Base-by-base conservation (phyloP, 2,113 vertebrate genomes). In the Syngnathus floridae region DNA sequence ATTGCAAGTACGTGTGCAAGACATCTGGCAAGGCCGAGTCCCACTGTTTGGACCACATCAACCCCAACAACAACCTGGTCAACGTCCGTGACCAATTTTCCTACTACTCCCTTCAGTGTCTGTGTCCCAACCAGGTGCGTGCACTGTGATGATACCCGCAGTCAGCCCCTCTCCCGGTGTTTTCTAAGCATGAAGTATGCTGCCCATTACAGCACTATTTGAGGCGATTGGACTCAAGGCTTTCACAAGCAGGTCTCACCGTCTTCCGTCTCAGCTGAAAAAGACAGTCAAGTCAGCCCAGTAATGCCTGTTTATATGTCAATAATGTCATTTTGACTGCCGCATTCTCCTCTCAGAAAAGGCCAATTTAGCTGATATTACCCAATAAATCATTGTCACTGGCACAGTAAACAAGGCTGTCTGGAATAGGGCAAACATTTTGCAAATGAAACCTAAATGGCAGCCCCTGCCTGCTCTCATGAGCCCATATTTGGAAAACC, bases 1-100 rank as follows among this genome's bases (percentile, higher is more conserved):
- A 97, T 87, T 99, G 97, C 95, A 99, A 99, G 88, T 99, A 99
- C 11, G 96, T 99, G 75, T 99, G 97, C 87, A 99, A 99, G 88
- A 98, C 96, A 35, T 97, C 97, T 0, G 97, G 96, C 69, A 99
- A 99, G 89, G 97, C 97, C 0, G 97, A 99, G 83, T 98, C 97
- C 68, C 97, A 99, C 87, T 99, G 97, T 88, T 90, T 98, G 88
- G 97, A 99, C 92, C 97, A 99, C 92, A 98, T 99, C 92, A 99
- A 98, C 88, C 97, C 97, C 85, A 98, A 90, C 92, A 98, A 99
- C 86, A 95, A 91, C 82, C 86, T 98, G 88, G 88, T 98, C 87
- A 99, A 98, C 9, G 93, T 98, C 79, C 93, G 97, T 35, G 96
- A 98, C 89, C 97, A 99, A 92, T 99, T 99, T 40, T 92, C 95